Percentiles rank a stretch among this genome's conserved stretches.
Conservation (phyloP, 2,797 vertebrate genomes). For the Aulostomus chinensis region DNA sequence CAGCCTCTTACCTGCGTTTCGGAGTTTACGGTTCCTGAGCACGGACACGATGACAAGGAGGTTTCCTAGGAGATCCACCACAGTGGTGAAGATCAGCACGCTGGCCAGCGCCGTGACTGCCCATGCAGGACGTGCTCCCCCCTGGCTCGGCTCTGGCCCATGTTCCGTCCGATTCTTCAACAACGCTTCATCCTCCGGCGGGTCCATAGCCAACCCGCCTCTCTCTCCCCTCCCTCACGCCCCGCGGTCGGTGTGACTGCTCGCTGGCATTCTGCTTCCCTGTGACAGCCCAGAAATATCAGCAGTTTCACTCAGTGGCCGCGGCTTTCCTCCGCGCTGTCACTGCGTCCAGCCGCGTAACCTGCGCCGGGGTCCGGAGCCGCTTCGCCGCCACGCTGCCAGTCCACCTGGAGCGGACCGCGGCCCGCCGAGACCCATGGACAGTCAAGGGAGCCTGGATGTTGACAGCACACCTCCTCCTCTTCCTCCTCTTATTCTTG, state of each 20-base stretch:
- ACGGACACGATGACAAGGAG: conserved; percentile 84
- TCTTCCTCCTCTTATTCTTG: background rate
- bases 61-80: conserved; percentile 86
- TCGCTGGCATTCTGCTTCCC: conserved; percentile 15
- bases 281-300: background rate
- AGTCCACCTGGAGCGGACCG: conserved; percentile 12
- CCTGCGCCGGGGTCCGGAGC: conserved; percentile 1
- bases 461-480: background rate
- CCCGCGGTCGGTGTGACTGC: background rate
- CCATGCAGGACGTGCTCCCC: conserved; percentile 73
- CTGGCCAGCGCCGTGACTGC: conserved; percentile 79
- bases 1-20: conserved; percentile 83
- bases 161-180: conserved; percentile 69
- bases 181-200: conserved; percentile 79
- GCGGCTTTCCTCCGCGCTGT: background rate
- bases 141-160: conserved; percentile 57
- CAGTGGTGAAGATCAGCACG: conserved; percentile 85
- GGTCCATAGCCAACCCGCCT: conserved; percentile 40
- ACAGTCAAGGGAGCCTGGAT: background rate
- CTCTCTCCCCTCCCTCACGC: background rate
- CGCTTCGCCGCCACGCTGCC: conserved; percentile 4
- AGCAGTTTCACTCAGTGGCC: background rate
- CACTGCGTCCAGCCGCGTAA: conserved; percentile 1
- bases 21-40: conserved; percentile 84
- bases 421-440: conserved; percentile 11